Evolutionary conservation across 1,140 invertebrate species (phyloP), one percentile per base, ranked within the genome.

Genomic region (Drosophila erecta): DNA sequence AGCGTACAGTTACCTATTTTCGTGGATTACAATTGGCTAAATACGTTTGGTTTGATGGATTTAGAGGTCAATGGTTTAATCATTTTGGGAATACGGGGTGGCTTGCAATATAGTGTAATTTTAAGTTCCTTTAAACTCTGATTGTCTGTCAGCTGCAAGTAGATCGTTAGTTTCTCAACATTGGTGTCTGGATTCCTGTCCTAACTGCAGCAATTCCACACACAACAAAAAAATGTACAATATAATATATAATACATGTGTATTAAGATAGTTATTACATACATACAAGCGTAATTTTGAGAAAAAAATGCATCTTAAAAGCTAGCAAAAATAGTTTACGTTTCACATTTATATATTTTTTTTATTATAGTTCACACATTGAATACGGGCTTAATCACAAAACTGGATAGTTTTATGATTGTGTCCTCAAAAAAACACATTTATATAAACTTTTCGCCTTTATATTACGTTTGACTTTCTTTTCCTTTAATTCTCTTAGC

Each of bases 131-230:
- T 86, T 83, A 72, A 89, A 67, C 72, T 84, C 76, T 87, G 84
- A 87, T 87, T 87, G 84, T 87, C 84, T 89, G 84, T 84, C 79
- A 83, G 79, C 84, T 87, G 83, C 83, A 76, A 83, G 61, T 77
- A 79, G 51, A 70, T 70, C 65, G 76, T 57, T 69, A 50, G 46
- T 78, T 43, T n/a, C 54, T 49, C 50, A 55, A 61, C 44, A 58
- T 53, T 41, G 33, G 35, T 59, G 17, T 49, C 17, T 15, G 37
- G 8, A 40, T 55, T 61, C 53, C 38, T 24, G 37, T 66, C 44
- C 64, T 66, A 66, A 47, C 64, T 57, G 67, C 67, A 71, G 67
- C 55, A 46, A 71, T 59, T 72, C 27, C 55, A 61, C 61, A 73
- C 41, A 60, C 40, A 55, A 58, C n/a, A 30, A 59, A 44, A 54